These are phyloP conservation scores for Thinocorus orbignyianus DNA, from an alignment of 2,113 vertebrate species.

Conservation along the genomic window DNA sequence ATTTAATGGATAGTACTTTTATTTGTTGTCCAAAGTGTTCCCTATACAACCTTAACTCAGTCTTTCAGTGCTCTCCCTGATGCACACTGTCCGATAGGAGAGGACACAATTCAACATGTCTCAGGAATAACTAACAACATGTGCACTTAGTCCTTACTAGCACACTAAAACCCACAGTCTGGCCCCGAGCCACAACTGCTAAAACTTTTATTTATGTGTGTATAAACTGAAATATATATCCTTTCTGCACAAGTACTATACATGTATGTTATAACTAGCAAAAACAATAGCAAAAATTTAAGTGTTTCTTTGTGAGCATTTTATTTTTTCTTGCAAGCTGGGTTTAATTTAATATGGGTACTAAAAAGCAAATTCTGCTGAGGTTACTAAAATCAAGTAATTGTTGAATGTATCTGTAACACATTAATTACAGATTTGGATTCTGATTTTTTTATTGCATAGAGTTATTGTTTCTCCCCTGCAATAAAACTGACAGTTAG, in stretches of 20 bases:
- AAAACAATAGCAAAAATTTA: not conserved
- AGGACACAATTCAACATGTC: not conserved
- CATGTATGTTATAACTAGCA: not conserved
- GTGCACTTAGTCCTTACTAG: not conserved
- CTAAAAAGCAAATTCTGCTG: not conserved
- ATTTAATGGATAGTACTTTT: not conserved
- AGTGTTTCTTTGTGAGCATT: not conserved
- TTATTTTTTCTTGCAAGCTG: not conserved
- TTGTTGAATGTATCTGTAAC: not conserved
- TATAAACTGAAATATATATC: not conserved
- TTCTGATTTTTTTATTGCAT: not conserved
- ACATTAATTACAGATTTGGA: conserved; percentile 13
- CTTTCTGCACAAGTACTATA: not conserved
- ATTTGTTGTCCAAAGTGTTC: not conserved
- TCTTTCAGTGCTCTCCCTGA: not conserved
- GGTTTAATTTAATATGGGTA: not conserved
- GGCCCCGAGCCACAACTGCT: not conserved
- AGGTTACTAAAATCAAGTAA: not conserved
- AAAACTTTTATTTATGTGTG: not conserved
- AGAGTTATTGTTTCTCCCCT: not conserved
- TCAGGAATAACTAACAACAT: not conserved
- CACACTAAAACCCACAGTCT: not conserved
- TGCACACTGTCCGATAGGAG: not conserved
- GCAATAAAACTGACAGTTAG: conserved; percentile 32
- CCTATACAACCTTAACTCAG: not conserved